These are phyloP conservation scores for Sphenodon punctatus DNA, from an alignment of 2,797 vertebrate species.

Conservation along the genomic window DNA sequence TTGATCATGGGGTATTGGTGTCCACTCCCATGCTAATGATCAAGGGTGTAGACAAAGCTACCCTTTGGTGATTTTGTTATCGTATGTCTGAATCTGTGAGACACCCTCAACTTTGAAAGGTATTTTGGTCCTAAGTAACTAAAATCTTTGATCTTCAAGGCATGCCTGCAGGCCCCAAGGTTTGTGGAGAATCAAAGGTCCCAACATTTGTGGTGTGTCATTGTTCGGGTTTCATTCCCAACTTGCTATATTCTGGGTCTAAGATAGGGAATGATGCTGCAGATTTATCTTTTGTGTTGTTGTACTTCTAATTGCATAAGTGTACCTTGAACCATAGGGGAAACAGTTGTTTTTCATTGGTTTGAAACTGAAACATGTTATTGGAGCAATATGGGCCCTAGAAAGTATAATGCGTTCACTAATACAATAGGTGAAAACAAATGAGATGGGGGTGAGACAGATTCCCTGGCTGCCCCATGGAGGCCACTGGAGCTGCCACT, in stretches of 20 bases:
- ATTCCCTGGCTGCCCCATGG: too few relatives aligned
- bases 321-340: neutral
- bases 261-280: too few relatives aligned
- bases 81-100: slow-evolving; percentile 31
- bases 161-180: slow-evolving; percentile 24
- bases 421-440: neutral
- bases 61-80: neutral
- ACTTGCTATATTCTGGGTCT: too few relatives aligned
- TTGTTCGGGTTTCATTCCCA: neutral
- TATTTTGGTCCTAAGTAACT: slow-evolving; percentile 21
- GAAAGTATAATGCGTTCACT: slow-evolving; percentile 12
- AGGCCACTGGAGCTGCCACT: too few relatives aligned
- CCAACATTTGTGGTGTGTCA: neutral
- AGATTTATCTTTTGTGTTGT: neutral
- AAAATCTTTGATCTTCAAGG: slow-evolving; percentile 44
- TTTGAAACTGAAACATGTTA: neutral
- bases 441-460: too few relatives aligned
- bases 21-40: neutral
- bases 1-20: neutral
- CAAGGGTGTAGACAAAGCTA: neutral
- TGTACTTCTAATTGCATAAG: rapidly evolving
- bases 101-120: slow-evolving; percentile 49
- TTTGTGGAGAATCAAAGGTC: neutral
- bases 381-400: neutral
- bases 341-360: neutral